Conservation (phyloP, 2,113 vertebrate genomes). For the Pedetes capensis region DNA sequence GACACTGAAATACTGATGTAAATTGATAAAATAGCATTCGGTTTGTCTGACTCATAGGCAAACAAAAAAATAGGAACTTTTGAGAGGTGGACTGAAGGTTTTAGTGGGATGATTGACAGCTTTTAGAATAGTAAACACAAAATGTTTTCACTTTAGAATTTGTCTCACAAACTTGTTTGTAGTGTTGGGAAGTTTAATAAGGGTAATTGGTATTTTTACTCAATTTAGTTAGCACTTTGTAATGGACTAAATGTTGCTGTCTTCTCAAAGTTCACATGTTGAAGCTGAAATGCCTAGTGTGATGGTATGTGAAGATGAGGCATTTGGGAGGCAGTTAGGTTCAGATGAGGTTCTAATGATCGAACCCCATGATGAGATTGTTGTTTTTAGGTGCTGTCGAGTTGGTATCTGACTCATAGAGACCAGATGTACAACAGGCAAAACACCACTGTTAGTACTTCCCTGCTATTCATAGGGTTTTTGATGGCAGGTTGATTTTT, state of each 20-base stretch:
- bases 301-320: not conserved
- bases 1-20: constrained; percentile 15
- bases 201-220: not conserved
- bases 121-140: constrained; percentile 55
- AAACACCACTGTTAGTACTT: too few relatives aligned
- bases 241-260: not conserved
- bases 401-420: too few relatives aligned
- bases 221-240: not conserved
- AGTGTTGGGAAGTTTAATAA: not conserved
- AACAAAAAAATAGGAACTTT: constrained; percentile 71
- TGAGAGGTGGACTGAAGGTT: constrained; percentile 52
- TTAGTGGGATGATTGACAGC: constrained; percentile 20
- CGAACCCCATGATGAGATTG: not conserved
- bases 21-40: constrained; percentile 39
- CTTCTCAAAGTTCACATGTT: not conserved
- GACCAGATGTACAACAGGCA: too few relatives aligned
- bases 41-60: constrained; percentile 60
- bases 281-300: not conserved
- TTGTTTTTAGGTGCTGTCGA: not conserved
- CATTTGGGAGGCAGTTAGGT: not conserved
- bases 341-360: not conserved
- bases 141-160: constrained; percentile 30
- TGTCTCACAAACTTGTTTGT: not conserved
- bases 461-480: too few relatives aligned
- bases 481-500: too few relatives aligned